Evolutionary conservation across 2,113 vertebrate species (phyloP), one percentile per base, ranked within the genome.

Genomic region (Columba janthina): DNA sequence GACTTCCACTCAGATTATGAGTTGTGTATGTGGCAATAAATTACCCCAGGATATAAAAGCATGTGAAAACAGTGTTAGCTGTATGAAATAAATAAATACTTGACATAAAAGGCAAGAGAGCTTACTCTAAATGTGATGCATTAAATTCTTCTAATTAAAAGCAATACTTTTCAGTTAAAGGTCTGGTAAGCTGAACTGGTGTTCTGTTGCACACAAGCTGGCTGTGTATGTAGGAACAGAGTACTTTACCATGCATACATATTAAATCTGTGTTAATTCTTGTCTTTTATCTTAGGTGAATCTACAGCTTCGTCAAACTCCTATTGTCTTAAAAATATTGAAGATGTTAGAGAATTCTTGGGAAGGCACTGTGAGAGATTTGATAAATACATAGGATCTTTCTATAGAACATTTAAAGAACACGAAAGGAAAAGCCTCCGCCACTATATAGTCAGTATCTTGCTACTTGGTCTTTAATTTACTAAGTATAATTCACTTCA

Each of bases 371-470:
- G 97, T 2, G 99, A 98, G 93, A 99, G 98, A 95, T 98, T 99
- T 96, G 99, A 99, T 97, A 98, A 98, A 94, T 97, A 98, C 84
- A 97, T 99, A 83, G 93, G 97, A 10, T 96, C 97, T 77, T 99
- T 99, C 98, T 97, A 98, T 29, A 98, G 98, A 85, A 93, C 97
- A 1, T 99, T 99, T 95, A 99, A 98, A 87, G 99, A 99, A 50
- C 98, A 99, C 9, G 99, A 99, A 96, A 98, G 98, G 73, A 99
- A 99, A 95, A 99, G 98, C 81, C 98, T 99, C 10, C 98, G 99
- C 18, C 98, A 99, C 90, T 99, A 99, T 98, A 99, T 99, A 96
- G 99, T 99, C 93, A 98, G 97, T 98, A 91, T 81, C 93, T 34
- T 67, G 9, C 26, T 69, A 38, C 69, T 26, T n/a, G 31, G 13